Percentiles rank a stretch among this genome's conserved stretches.
Conservation (phyloP, 1,140 invertebrate species). For the Drosophila varians region DNA sequence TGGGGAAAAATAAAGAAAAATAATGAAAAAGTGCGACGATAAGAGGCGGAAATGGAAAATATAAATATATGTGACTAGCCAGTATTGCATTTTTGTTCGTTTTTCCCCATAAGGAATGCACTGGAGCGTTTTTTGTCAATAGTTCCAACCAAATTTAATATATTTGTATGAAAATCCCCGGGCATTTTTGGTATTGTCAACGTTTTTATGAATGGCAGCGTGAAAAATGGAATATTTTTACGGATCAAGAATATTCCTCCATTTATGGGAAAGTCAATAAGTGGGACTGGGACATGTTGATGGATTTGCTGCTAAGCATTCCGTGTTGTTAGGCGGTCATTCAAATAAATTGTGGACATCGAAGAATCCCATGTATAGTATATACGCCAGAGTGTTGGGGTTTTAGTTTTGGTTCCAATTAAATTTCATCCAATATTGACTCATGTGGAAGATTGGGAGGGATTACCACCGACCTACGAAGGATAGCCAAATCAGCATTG, state of each 20-base stretch:
- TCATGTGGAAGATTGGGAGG: neutral
- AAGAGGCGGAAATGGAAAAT: neutral
- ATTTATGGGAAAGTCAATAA: slow-evolving; percentile 8
- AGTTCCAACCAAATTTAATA: neutral
- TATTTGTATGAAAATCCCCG: neutral
- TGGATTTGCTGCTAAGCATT: slow-evolving; percentile 20
- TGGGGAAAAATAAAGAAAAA: neutral
- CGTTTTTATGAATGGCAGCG: neutral
- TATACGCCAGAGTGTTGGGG: neutral
- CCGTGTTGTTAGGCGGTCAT: neutral
- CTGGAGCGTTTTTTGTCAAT: neutral
- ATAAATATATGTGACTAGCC: neutral
- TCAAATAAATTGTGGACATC: slow-evolving; percentile 6
- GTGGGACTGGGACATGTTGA: slow-evolving; percentile 5
- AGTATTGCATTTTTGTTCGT: neutral
- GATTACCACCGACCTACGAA: slow-evolving; percentile 12
- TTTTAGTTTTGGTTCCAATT: slow-evolving; percentile 17
- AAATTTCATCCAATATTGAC: slow-evolving; percentile 10
- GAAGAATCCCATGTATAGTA: neutral
- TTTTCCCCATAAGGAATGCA: neutral
- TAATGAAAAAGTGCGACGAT: neutral
- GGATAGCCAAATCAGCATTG: slow-evolving; percentile 6
- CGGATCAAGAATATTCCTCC: neutral
- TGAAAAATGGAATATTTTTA: neutral
- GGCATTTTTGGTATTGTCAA: neutral